Evolutionary conservation across 2,113 vertebrate genomes (phyloP), one percentile per base, ranked within the genome.

Genomic region (Craseonycteris thonglongyai): DNA sequence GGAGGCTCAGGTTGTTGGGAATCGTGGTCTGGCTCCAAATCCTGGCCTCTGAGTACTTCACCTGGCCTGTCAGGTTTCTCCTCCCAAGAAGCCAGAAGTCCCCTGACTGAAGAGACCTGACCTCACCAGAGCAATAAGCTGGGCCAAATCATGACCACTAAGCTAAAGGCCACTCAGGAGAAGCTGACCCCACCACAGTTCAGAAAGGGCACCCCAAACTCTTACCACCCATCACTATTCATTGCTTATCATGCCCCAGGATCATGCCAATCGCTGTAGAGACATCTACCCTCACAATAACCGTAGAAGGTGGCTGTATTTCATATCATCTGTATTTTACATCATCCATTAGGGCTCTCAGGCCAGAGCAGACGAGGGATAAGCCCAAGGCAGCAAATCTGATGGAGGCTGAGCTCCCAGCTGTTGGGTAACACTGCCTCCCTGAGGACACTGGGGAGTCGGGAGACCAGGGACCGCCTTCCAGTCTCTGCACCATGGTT

Each of bases 341-440:
- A 33, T 40, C 61, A 28, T 40, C 54, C 7, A 7, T 12, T 18
- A 54, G 26, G 28, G 33, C n/a, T 83, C 79, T 6, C 12, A 58
- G 76, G 42, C 58, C 54, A 58, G n/a, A 51, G 19, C 40, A 83
- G 42, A 3, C 7, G 15, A 93, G 51, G 22, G 66, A 47, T 6
- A 3, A 76, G 56, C 47, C 72, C 83, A 85, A 54, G 33, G n/a
- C 51, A 9, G 47, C 21, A 5, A 40, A 16, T 40, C 47, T 14
- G n/a, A 42, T 1, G 1, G 2, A 19, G 3, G 47, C 54, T 49
- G 8, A 58, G 76, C 69, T 89, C 54, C 12, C 78, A 68, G 18
- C 40, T n/a, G 45, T 49, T 74, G 82, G 71, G 42, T n/a, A 7
- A 40, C 68, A 91, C 42, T 75, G 51, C 97, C 90, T 35, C 91